A percentile compares a stretch with the other conserved stretches of the same genome.
These are phyloP conservation scores for Pantherophis alleghaniensis DNA, from an alignment of 2,797 vertebrate species.

Conservation along the genomic window DNA sequence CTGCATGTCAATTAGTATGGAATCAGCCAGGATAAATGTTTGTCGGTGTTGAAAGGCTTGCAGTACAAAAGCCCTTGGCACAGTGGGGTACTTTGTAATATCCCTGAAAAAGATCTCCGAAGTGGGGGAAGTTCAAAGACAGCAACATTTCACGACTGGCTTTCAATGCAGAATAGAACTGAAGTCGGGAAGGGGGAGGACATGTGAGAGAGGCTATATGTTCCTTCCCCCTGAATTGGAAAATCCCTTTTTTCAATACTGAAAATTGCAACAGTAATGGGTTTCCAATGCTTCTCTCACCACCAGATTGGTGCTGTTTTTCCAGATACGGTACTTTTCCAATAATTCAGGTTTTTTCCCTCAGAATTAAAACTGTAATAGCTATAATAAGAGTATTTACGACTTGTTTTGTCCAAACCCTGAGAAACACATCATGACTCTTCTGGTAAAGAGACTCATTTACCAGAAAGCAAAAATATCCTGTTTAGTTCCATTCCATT, in stretches of 20 bases:
- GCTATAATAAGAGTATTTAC: background rate
- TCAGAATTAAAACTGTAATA: background rate
- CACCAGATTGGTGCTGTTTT: background rate
- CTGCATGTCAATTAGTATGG: background rate
- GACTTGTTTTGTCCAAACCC: background rate
- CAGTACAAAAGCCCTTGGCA: background rate
- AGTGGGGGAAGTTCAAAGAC: background rate
- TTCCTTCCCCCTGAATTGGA: background rate
- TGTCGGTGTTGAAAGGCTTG: background rate
- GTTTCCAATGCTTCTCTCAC: background rate
- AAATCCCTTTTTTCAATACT: background rate
- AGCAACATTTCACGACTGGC: background rate
- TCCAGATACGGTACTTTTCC: background rate
- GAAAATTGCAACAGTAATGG: background rate
- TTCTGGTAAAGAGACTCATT: background rate
- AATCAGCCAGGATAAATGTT: background rate
- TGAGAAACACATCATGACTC: background rate
- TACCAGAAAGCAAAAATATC: background rate
- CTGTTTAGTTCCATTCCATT: background rate
- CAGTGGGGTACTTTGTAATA: background rate
- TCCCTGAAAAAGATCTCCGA: background rate
- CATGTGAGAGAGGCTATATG: background rate
- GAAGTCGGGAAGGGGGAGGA: background rate
- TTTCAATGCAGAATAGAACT: background rate
- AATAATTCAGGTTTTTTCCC: background rate